Conservation (phyloP, 1,140 invertebrate species). For the Caenorhabditis briggsae region DNA sequence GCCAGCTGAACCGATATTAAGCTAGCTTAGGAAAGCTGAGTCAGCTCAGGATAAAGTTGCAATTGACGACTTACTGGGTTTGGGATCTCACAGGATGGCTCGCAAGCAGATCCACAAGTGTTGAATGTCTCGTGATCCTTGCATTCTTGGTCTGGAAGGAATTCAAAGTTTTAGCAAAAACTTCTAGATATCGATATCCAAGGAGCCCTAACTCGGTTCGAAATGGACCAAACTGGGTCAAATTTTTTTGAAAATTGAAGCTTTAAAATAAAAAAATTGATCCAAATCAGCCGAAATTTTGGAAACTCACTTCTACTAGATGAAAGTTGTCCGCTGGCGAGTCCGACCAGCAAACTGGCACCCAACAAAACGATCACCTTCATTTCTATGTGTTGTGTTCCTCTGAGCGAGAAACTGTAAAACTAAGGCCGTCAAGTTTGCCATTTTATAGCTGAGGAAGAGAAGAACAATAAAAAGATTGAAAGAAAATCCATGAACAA, state of each 20-base stretch:
- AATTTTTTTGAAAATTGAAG: too few relatives aligned
- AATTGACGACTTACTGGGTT: slow-evolving; percentile 5
- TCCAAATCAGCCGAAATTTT: too few relatives aligned
- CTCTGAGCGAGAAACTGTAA: background rate
- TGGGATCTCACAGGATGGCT: slow-evolving; percentile 34
- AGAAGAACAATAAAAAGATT: background rate
- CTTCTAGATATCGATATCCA: background rate
- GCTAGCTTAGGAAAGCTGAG: too few relatives aligned
- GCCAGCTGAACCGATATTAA: too few relatives aligned
- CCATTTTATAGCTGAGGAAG: background rate
- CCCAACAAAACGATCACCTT: background rate
- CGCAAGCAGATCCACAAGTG: slow-evolving; percentile 51
- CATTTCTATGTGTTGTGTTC: background rate
- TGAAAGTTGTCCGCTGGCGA: background rate
- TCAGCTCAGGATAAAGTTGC: too few relatives aligned
- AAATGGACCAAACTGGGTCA: too few relatives aligned
- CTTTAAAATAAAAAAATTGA: too few relatives aligned
- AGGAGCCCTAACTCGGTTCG: background rate
- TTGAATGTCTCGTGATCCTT: slow-evolving; percentile 40
- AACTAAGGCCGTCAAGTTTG: background rate
- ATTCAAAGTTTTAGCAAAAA: background rate
- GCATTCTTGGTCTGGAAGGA: slow-evolving; percentile 27
- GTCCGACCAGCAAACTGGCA: background rate
- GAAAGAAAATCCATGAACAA: too few relatives aligned
- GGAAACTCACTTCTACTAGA: background rate